phyloP scores from a whole-genome alignment of 1,140 invertebrate genomes.

The Bombus superbus region DNA sequence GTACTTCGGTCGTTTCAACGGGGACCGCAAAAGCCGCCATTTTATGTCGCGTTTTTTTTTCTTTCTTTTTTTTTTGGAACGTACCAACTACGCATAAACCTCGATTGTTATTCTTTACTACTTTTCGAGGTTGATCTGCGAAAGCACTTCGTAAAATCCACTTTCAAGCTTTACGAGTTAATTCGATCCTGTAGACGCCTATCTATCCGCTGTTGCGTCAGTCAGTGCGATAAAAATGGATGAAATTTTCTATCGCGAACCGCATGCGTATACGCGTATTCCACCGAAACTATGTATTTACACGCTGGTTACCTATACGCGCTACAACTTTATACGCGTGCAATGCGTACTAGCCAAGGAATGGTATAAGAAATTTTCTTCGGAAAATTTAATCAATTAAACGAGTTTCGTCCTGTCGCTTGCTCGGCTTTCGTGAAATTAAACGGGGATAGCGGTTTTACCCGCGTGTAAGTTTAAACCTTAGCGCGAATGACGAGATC shows the following conservation, averaged over 20 bases:
- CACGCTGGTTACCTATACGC: no score
- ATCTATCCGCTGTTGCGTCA: neutral
- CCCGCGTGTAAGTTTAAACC: neutral
- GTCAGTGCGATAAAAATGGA: neutral
- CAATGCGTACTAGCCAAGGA: no score
- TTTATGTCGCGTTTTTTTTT: neutral
- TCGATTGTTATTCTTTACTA: conserved; percentile 34
- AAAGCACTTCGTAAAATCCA: conserved; percentile 16
- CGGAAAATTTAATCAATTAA: neutral
- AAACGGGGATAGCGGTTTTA: neutral
- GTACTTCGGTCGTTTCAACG: neutral
- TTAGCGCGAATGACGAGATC: neutral
- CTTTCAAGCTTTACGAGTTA: conserved; percentile 22
- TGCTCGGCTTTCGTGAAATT: neutral
- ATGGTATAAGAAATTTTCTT: neutral
- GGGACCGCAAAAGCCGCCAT: neutral
- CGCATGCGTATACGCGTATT: no score
- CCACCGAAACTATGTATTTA: neutral
- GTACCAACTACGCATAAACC: neutral
- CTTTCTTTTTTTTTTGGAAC: neutral
- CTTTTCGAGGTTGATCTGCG: conserved; percentile 4
- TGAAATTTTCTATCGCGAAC: neutral
- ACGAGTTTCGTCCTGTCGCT: neutral
- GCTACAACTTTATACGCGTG: rapidly evolving
- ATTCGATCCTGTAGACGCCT: conserved; percentile 13